Percentiles rank a stretch among this genome's conserved stretches.
phyloP scores from a whole-genome alignment of 2,113 vertebrate genomes.

The Paradoxurus hermaphroditus region DNA sequence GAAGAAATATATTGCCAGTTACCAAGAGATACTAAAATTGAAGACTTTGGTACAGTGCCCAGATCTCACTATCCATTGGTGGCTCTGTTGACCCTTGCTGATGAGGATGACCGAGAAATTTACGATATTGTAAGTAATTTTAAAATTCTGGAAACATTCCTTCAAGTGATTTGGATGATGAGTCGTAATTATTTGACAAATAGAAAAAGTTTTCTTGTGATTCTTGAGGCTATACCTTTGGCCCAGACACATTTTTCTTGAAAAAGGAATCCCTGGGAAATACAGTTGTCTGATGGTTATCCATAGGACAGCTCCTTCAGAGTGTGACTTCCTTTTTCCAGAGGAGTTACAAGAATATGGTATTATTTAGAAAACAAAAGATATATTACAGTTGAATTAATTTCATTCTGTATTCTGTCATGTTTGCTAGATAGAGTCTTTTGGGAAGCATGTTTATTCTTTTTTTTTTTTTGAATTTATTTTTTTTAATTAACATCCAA shows the following conservation, averaged over 20 bases:
- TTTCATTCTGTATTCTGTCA: background rate
- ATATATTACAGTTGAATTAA: background rate
- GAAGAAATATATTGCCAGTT: constrained; percentile 86
- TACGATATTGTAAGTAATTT: constrained; percentile 92
- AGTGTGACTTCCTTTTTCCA: background rate
- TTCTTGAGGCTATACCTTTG: constrained; percentile 23
- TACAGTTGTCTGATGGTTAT: background rate
- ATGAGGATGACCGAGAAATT: constrained; percentile 84
- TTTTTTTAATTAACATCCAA: too few relatives aligned
- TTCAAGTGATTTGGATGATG: background rate
- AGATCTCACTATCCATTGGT: constrained; percentile 92
- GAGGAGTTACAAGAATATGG: background rate
- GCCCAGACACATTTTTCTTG: background rate
- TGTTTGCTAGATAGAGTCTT: background rate
- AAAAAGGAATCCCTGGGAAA: background rate
- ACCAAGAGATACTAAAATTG: constrained; percentile 84
- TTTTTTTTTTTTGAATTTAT: too few relatives aligned
- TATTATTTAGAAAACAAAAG: constrained; percentile 45
- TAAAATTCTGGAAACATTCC: background rate
- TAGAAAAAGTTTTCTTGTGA: constrained; percentile 35
- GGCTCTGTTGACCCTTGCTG: constrained; percentile 88
- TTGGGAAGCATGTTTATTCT: background rate
- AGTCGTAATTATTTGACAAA: constrained; percentile 36
- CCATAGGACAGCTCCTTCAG: background rate
- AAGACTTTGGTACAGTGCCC: constrained; percentile 91